A percentile compares a stretch with the other conserved stretches of the same genome.
Conservation (phyloP, 2,888 invertebrate genomes). For the Priocnemis perturbator region DNA sequence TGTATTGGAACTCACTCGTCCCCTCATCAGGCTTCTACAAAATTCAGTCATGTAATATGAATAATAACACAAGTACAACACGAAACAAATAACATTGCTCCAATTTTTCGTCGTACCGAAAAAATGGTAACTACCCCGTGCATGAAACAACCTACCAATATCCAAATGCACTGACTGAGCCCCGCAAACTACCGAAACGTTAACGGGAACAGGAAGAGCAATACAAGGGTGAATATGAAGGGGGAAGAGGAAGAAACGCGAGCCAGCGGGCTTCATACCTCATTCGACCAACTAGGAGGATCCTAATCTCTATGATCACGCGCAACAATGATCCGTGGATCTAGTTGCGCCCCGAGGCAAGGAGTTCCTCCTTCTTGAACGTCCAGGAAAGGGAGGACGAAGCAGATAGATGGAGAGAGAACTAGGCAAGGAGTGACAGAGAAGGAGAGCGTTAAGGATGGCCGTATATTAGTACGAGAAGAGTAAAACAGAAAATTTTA, state of each 20-base stretch:
- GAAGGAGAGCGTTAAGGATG: too few relatives aligned
- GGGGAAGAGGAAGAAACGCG: conserved; percentile 25
- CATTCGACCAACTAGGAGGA: conserved; percentile 38
- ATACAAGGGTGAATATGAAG: conserved; percentile 2
- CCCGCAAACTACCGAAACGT: too few relatives aligned
- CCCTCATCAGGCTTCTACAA: too few relatives aligned
- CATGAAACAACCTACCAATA: too few relatives aligned
- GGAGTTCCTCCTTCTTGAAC: conserved; percentile 23
- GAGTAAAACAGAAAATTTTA: conserved; percentile 32
- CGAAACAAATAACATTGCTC: too few relatives aligned
- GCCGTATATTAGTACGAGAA: background rate
- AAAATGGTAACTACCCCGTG: too few relatives aligned
- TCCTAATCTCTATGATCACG: conserved; percentile 54
- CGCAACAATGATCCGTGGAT: conserved; percentile 33
- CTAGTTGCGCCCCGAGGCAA: conserved; percentile 37
- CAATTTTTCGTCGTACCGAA: too few relatives aligned
- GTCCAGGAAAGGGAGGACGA: background rate
- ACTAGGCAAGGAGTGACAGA: too few relatives aligned
- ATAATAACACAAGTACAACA: too few relatives aligned
- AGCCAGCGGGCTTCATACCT: conserved; percentile 29
- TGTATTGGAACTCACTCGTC: too few relatives aligned
- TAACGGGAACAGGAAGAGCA: conserved; percentile 1
- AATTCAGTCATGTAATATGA: too few relatives aligned
- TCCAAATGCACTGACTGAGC: too few relatives aligned
- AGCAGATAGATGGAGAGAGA: conserved; percentile 2